These are phyloP conservation scores for Protodeltote pygarga DNA, from an alignment of 2,888 invertebrate species.

Conservation along the genomic window DNA sequence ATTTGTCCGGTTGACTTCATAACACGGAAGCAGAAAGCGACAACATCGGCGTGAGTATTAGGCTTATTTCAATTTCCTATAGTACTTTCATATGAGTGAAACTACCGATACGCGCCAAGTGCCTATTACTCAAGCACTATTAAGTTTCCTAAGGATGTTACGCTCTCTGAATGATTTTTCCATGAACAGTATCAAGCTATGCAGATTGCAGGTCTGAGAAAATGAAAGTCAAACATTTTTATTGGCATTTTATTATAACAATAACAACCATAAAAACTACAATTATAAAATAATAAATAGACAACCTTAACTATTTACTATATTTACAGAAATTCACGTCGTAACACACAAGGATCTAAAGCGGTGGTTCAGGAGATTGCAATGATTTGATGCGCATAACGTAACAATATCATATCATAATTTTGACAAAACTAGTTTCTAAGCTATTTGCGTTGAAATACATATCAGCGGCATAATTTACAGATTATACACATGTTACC, in stretches of 20 bases:
- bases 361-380: conserved; percentile 29
- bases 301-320: conserved; percentile 63
- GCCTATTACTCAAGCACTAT: conserved; percentile 66
- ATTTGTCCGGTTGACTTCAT: conserved; percentile 11
- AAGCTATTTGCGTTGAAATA: conserved; percentile 39
- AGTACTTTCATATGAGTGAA: conserved; percentile 75
- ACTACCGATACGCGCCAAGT: conserved; percentile 62
- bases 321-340: conserved; percentile 83
- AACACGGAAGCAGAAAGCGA: conserved; percentile 29
- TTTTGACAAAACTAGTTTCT: conserved; percentile 49
- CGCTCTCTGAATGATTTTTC: conserved; percentile 49
- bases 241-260: conserved; percentile 63
- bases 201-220: conserved; percentile 8
- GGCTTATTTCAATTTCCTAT: conserved; percentile 57
- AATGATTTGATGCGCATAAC: conserved; percentile 26
- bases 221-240: conserved; percentile 35
- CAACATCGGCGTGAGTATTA: conserved; percentile 23
- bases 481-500: conserved; percentile 62
- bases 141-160: conserved; percentile 60
- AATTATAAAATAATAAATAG: conserved; percentile 77
- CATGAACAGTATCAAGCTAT: conserved; percentile 23
- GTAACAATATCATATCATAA: conserved; percentile 24
- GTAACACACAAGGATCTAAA: conserved; percentile 47
- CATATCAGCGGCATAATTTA: conserved; percentile 59
- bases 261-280: conserved; percentile 67